Conservation (phyloP, 2,888 invertebrate genomes). For the Dolichopus griseipennis region DNA sequence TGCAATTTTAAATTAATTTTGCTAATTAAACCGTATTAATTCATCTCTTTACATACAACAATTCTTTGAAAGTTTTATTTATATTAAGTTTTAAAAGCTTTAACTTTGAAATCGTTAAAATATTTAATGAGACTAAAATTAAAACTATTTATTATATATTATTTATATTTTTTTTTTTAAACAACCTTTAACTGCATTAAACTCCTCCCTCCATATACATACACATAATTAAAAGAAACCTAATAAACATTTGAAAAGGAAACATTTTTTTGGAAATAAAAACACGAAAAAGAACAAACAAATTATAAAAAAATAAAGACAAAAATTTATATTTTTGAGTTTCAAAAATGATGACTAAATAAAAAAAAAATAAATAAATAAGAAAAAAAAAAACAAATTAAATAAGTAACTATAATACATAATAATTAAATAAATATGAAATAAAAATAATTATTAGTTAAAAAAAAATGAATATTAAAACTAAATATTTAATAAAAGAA, state of each 20-base stretch:
- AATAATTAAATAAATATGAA: constrained; percentile 32
- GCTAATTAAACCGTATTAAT: too few relatives aligned
- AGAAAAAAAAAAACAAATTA: constrained; percentile 24
- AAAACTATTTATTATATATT: too few relatives aligned
- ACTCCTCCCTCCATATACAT: constrained; percentile 7
- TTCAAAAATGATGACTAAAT: constrained; percentile 19
- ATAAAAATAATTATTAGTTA: constrained; percentile 17
- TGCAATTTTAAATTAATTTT: too few relatives aligned
- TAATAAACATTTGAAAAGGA: background rate
- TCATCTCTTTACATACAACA: too few relatives aligned
- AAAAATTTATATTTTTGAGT: constrained; percentile 11
- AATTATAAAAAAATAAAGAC: background rate
- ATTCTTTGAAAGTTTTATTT: too few relatives aligned
- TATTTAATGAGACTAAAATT: too few relatives aligned
- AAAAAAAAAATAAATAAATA: constrained; percentile 24
- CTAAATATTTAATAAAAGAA: constrained; percentile 11
- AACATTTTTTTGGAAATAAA: background rate
- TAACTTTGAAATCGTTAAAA: too few relatives aligned
- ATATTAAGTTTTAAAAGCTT: too few relatives aligned
- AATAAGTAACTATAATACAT: constrained; percentile 26
- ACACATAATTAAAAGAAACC: background rate
- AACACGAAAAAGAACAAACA: background rate
- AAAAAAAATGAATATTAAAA: constrained; percentile 12
- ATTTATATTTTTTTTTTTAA: background rate
- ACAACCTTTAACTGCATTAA: background rate